phyloP scores from a whole-genome alignment of 2,113 vertebrate species.

The Felis catus region F.catus_Fca126_mat1.0 CM031420.1:115294001-115294500 shows the following conservation, averaged over 20 bases:
- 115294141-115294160: not conserved
- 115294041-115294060: slow-evolving; percentile 18
- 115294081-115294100: slow-evolving; percentile 30
- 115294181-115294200: not conserved
- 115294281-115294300: too few species aligned
- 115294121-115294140: slow-evolving; percentile 30
- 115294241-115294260: not conserved
- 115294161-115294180: not conserved
- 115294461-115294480: too few species aligned
- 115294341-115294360: too few species aligned
- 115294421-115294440: too few species aligned
- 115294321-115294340: not conserved
- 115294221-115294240: not conserved
- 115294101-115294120: not conserved
- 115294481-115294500: too few species aligned
- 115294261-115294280: too few species aligned
- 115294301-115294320: not conserved
- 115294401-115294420: too few species aligned
- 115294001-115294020: not conserved
- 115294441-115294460: too few species aligned
- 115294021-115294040: not conserved
- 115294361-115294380: too few species aligned
- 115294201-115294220: not conserved
- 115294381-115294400: too few species aligned
- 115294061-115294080: slow-evolving; percentile 41